Evolutionary conservation across 2,888 invertebrate species (phyloP).

Genomic region (Notodonta ziczac): DNA sequence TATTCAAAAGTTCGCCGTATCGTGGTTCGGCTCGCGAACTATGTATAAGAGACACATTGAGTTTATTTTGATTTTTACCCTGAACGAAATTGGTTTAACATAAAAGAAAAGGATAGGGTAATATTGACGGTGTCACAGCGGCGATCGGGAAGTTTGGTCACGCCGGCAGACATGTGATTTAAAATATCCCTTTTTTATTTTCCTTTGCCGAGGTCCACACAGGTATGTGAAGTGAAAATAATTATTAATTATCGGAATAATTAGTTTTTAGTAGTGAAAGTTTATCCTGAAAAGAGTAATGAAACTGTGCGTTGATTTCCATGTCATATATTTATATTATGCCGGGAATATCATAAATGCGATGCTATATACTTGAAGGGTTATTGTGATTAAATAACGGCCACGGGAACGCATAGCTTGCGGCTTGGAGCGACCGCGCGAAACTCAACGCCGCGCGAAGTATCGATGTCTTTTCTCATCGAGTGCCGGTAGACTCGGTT

Average conservation of each 20-base stretch:
- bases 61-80: constrained; percentile 66
- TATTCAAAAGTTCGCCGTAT: constrained; percentile 69
- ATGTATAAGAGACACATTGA: constrained; percentile 57
- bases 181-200: constrained; percentile 31
- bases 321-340: not conserved
- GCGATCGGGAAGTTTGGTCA: constrained; percentile 40
- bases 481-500: constrained; percentile 14
- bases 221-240: no score
- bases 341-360: no score
- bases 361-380: not conserved
- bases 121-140: constrained; percentile 49
- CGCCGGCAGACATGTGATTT: constrained; percentile 38
- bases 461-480: constrained; percentile 74
- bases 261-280: no score
- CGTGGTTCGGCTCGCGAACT: constrained; percentile 48
- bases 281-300: no score
- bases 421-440: constrained; percentile 66
- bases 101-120: constrained; percentile 52
- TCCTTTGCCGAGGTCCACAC: no score
- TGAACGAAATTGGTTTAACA: constrained; percentile 56
- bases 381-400: constrained; percentile 43
- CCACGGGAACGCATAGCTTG: constrained; percentile 61
- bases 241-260: no score
- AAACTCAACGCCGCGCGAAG: constrained; percentile 56
- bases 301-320: not conserved